A percentile compares a stretch with the other conserved stretches of the same genome.
These are phyloP conservation scores for Formica selysi DNA, from an alignment of 1,140 invertebrate species.

Conservation along the genomic window DNA sequence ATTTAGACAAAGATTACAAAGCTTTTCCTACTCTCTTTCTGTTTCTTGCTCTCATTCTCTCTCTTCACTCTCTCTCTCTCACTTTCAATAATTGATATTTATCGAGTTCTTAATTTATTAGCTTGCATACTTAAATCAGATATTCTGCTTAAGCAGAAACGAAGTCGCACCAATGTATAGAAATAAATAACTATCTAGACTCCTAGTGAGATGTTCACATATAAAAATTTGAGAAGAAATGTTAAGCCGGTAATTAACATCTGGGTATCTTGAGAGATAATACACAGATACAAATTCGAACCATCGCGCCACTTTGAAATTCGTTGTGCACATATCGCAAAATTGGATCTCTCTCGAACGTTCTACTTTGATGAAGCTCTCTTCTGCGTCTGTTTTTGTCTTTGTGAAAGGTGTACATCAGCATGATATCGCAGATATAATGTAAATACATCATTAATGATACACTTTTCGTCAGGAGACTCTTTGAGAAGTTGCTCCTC, in stretches of 20 bases:
- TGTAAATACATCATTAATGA: slow-evolving; percentile 68
- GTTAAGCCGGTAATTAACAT: slow-evolving; percentile 73
- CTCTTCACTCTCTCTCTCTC: slow-evolving; percentile 4
- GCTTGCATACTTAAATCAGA: slow-evolving; percentile 70
- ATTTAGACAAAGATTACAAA: slow-evolving; percentile 67
- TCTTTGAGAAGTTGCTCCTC: slow-evolving; percentile 12
- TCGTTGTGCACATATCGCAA: slow-evolving; percentile 75
- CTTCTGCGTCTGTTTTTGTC: slow-evolving; percentile 58
- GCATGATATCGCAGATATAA: slow-evolving; percentile 65
- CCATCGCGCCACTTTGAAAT: slow-evolving; percentile 66
- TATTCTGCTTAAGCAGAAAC: slow-evolving; percentile 66
- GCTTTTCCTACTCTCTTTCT: slow-evolving; percentile 63
- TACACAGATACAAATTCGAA: slow-evolving; percentile 75
- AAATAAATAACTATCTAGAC: slow-evolving; percentile 75
- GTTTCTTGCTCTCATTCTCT: slow-evolving; percentile 18
- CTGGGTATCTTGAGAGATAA: slow-evolving; percentile 70
- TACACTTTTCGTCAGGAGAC: slow-evolving; percentile 50
- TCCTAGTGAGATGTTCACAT: slow-evolving; percentile 73
- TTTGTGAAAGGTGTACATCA: slow-evolving; percentile 50
- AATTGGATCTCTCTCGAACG: slow-evolving; percentile 65
- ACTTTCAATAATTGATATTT: slow-evolving; percentile 57
- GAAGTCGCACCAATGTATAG: slow-evolving; percentile 70
- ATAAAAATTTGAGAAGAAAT: slow-evolving; percentile 74
- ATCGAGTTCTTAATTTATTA: slow-evolving; percentile 69
- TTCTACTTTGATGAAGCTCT: slow-evolving; percentile 74